Base-by-base conservation (phyloP, 2,113 vertebrate genomes). In the Balaeniceps rex region DNA sequence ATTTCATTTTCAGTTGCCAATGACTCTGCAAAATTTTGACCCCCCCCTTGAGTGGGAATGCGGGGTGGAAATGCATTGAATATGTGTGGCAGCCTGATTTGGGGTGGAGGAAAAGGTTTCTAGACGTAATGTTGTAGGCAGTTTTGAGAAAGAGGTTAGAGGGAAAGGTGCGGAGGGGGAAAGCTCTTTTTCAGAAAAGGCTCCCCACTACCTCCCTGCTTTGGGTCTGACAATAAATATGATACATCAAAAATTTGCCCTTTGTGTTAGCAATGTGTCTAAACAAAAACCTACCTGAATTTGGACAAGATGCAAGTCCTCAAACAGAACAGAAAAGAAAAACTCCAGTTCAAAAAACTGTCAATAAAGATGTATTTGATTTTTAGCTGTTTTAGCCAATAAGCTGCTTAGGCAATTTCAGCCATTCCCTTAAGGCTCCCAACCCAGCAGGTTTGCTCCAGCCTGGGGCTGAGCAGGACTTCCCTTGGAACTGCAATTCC, bases 1-100 rank as follows among this genome's bases (percentile, higher is more conserved):
- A 89, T 57, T 91, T 89, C 29, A 68, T 87, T 85, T 91, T 79
- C 44, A 55, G 47, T 61, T 75, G 31, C 61, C 51, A 51, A 65
- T 84, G 89, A 95, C n/a, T 70, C 84, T 52, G 38, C n/a, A 84
- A 94, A 92, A 83, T 34, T 82, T 92, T 90, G 75, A 93, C 49
- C 71, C 60, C n/a, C 31, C 60, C 38, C 31, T 78, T n/a, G 7
- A 85, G 38, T 51, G 18, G 46, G 44, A 85, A 94, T 90, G 61
- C 47, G 60, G 38, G 42, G 38, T 42, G 38, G 55, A 82, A 91
- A 91, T 42, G 34, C 1, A 7, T 47, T 71, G 74, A 90, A n/a
- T 64, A 85, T 51, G 29, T 91, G 64, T 58, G 81, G 46, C 40
- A 88, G 34, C 11, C 81, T 64, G 33, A 75, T 70, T 7, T 63